These are phyloP conservation scores for Protobothrops mucrosquamatus DNA, from an alignment of 2,113 vertebrate genomes.

Conservation along the genomic window DNA sequence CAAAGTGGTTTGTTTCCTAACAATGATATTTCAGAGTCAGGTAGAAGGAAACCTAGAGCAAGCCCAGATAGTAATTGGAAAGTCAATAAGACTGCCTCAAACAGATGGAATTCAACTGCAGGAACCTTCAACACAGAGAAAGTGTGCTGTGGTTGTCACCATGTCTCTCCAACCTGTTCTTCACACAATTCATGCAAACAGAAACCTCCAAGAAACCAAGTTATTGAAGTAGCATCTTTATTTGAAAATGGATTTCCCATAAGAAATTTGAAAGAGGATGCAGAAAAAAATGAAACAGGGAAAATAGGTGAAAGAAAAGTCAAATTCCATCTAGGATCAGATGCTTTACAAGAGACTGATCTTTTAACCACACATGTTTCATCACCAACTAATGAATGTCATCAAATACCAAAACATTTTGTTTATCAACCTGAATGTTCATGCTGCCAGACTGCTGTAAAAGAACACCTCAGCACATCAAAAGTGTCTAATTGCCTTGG, in stretches of 20 bases:
- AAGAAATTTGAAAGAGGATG: not conserved
- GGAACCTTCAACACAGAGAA: not conserved
- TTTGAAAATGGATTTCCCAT: constrained; percentile 14
- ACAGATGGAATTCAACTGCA: not conserved
- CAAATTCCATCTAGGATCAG: not conserved
- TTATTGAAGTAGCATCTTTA: not conserved
- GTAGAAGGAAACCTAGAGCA: not conserved
- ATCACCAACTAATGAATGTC: not conserved
- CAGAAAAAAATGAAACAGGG: not conserved
- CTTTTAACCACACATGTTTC: not conserved
- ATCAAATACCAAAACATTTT: not conserved
- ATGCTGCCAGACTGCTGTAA: not conserved
- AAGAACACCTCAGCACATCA: not conserved
- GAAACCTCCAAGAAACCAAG: constrained; percentile 4
- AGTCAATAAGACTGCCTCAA: not conserved
- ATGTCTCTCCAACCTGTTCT: not conserved
- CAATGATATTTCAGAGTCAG: constrained; percentile 1
- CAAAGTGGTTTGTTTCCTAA: constrained; percentile 16
- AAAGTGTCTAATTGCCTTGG: not conserved
- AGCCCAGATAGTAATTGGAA: not conserved
- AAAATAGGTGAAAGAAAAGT: constrained; percentile 2
- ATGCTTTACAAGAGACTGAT: not conserved
- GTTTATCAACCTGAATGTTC: not conserved
- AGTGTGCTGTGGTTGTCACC: not conserved
- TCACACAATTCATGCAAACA: not conserved